Evolutionary conservation across 2,797 vertebrate species (phyloP), one percentile per base, ranked within the genome.

Genomic region (Adrianichthys oophorus): DNA sequence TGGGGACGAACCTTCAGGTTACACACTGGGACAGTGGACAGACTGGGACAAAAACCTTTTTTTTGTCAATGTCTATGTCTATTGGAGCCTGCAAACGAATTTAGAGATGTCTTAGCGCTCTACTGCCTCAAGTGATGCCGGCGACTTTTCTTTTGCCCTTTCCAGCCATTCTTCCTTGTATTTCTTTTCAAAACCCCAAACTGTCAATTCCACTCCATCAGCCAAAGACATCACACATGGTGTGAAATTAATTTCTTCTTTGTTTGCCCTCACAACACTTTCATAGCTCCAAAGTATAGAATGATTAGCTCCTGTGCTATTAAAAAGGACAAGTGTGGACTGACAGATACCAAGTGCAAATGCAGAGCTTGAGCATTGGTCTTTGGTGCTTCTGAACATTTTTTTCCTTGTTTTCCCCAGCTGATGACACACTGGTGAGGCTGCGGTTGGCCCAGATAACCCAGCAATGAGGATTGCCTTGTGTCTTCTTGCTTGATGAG

Each of bases 31-130:
- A 67, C 66, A 47, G 65, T 58, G 68, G 42, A 73, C 74, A 5
- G 60, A 55, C 62, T 13, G 17, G 21, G n/a, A 18, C 43, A 12
- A 46, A 19, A 17, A 55, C 56, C 56, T 79, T 78, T 47, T 59
- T 60, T 42, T 41, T 72, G 70, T 65, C 1, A 6, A 16, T 44
- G 4, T 42, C 23, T 18, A 87, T 83, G 85, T 87, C 80, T 85
- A 67, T 48, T 73, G 21, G 70, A 70, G 79, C 84, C 91, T 91
- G 89, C 83, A 84, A 89, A 91, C 89, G 77, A 87, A 85, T 68
- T 91, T 86, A 86, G 78, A 53, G 72, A 74, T 74, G 81, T 64
- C 65, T 85, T 89, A 85, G 86, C 83, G 54, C 59, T 53, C 41
- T 1, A 18, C 32, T 44, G 24, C 47, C 56, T 61, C 17, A 12